A percentile compares a stretch with the other conserved stretches of the same genome.
Evolutionary conservation across 2,797 vertebrate species (phyloP).

Genomic region (Caiman crocodilus): DNA sequence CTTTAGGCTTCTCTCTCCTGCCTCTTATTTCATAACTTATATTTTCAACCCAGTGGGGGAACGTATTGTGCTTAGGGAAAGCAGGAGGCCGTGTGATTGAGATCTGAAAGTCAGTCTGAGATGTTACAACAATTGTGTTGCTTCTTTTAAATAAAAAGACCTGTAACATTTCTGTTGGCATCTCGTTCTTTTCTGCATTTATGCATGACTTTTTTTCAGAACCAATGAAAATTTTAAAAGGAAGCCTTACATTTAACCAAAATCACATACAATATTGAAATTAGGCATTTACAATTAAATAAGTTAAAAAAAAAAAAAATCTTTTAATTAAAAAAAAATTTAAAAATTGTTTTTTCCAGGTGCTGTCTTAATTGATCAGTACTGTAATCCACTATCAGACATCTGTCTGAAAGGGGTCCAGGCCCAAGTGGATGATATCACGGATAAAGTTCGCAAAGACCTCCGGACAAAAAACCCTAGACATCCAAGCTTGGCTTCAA

Average conservation of each 20-base stretch:
- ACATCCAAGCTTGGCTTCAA: conserved; percentile 90
- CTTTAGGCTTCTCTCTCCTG: not conserved
- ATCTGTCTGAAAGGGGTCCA: conserved; percentile 88
- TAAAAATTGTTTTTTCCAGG: conserved; percentile 80
- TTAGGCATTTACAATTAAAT: not conserved
- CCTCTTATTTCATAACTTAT: not conserved
- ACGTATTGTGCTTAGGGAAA: not conserved
- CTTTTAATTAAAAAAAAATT: conserved; percentile 28
- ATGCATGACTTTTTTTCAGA: not conserved
- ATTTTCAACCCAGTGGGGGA: not conserved
- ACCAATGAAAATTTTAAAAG: not conserved
- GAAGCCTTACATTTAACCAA: not conserved
- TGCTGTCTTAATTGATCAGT: conserved; percentile 94
- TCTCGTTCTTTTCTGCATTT: not conserved
- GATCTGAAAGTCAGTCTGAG: not conserved
- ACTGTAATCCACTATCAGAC: conserved; percentile 95
- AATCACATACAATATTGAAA: not conserved
- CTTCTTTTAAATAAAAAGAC: not conserved
- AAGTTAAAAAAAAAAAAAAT: conserved; percentile 40
- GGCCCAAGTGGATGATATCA: conserved; percentile 89
- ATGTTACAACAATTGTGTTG: not conserved
- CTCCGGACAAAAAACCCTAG: conserved; percentile 88
- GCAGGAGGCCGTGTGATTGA: too few relatives aligned
- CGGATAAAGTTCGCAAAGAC: conserved; percentile 91
- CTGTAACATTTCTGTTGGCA: not conserved